Percentiles rank a stretch among this genome's conserved stretches.
phyloP scores from a whole-genome alignment of 2,113 vertebrate species.

The Tapirus terrestris region DNA sequence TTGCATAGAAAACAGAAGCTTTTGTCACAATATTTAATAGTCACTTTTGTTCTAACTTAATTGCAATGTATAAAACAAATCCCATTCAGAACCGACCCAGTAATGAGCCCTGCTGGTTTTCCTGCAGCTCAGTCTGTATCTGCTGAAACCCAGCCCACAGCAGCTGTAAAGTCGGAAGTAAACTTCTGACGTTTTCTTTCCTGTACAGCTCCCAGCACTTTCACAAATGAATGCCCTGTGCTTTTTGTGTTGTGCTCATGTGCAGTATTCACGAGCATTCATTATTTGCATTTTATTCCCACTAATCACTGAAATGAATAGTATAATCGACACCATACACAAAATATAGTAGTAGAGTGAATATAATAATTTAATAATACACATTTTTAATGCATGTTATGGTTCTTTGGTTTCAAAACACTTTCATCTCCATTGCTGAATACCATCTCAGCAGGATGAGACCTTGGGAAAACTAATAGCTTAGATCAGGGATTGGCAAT shows the following conservation, averaged over 20 bases:
- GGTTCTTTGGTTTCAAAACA: background rate
- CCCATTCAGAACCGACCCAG: background rate
- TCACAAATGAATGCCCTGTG: background rate
- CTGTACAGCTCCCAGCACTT: background rate
- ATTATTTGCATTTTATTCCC: background rate
- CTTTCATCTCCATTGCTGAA: background rate
- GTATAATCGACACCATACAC: background rate
- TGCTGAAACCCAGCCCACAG: background rate
- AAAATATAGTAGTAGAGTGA: background rate
- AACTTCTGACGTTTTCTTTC: background rate
- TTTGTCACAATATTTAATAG: background rate
- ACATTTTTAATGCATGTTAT: background rate
- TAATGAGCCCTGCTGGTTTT: background rate
- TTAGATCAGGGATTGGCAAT: background rate
- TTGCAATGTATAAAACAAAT: background rate
- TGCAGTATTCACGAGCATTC: background rate
- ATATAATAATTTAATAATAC: background rate
- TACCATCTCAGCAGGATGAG: background rate
- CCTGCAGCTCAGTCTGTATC: background rate
- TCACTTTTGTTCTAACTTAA: background rate
- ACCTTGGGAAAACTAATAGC: background rate
- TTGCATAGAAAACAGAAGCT: background rate
- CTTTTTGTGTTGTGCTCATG: background rate
- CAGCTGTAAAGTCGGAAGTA: background rate
- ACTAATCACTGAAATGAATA: background rate